phyloP scores from a whole-genome alignment of 2,888 invertebrate species.

The Drosophila rellima region DNA sequence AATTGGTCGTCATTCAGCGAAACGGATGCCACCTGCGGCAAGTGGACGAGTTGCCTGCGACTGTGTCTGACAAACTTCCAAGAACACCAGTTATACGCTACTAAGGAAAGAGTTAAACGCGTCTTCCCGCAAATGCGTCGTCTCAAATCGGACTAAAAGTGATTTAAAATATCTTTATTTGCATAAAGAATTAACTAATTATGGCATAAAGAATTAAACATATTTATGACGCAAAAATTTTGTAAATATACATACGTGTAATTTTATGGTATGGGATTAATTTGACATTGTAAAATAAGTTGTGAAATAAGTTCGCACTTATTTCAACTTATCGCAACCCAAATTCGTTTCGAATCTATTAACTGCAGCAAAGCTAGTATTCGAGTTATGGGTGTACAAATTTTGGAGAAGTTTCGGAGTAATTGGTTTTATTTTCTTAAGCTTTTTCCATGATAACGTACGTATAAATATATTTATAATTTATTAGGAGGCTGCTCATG shows the following conservation, averaged over 20 bases:
- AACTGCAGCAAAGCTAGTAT: too few relatives aligned
- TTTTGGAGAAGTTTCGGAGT: too few relatives aligned
- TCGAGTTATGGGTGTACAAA: too few relatives aligned
- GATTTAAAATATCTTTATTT: too few relatives aligned
- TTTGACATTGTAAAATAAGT: background rate
- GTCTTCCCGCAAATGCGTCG: background rate
- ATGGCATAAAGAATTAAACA: background rate
- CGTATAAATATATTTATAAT: too few relatives aligned
- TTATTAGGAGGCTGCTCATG: background rate
- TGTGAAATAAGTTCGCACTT: background rate
- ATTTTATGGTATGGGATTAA: background rate
- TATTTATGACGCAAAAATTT: background rate
- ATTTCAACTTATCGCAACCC: background rate
- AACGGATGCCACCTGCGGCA: background rate
- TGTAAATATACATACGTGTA: background rate
- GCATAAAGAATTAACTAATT: background rate
- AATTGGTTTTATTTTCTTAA: too few relatives aligned
- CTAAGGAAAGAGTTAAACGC: background rate
- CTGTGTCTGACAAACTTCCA: conserved; percentile 6
- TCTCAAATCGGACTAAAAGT: background rate
- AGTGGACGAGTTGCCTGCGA: conserved; percentile 4
- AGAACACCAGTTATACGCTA: background rate
- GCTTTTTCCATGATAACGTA: too few relatives aligned
- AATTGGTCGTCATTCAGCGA: conserved; percentile 8
- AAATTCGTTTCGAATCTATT: too few relatives aligned